A percentile compares a stretch with the other conserved stretches of the same genome.
Conservation (phyloP, 1,140 invertebrate genomes). For the Camponotus vicinus region DNA sequence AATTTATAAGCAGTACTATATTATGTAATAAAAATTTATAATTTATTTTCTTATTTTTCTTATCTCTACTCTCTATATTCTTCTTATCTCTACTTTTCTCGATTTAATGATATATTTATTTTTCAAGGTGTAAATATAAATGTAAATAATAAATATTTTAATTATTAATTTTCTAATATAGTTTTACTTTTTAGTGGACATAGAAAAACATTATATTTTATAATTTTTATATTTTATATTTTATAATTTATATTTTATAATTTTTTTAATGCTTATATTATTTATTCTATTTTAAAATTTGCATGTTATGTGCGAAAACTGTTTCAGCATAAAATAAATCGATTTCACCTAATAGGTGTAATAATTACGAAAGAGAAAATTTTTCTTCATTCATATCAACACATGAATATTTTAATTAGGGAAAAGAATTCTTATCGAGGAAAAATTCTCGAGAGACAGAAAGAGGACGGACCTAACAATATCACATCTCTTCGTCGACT, state of each 20-base stretch:
- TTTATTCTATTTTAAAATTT: neutral
- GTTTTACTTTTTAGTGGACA: neutral
- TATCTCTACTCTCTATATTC: neutral
- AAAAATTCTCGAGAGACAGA: neutral
- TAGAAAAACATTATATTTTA: too few relatives aligned
- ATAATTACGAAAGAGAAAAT: neutral
- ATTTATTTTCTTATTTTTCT: neutral
- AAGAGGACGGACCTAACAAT: slow-evolving; percentile 23
- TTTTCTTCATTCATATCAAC: neutral
- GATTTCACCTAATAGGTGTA: neutral
- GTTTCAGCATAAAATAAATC: slow-evolving; percentile 11
- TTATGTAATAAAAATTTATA: neutral
- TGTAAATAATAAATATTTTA: neutral
- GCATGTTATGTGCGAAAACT: neutral
- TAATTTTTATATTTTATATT: neutral
- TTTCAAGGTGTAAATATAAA: neutral
- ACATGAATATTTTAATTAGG: neutral
- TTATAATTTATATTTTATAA: neutral
- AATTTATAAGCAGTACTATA: neutral
- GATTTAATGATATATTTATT: neutral
- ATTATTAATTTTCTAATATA: neutral
- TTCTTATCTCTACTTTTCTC: neutral
- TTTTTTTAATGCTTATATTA: neutral
- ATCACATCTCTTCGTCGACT: slow-evolving; percentile 25
- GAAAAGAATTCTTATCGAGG: neutral